Evolutionary conservation across 1,140 invertebrate genomes (phyloP).

Genomic region (Ooceraea biroi): DNA sequence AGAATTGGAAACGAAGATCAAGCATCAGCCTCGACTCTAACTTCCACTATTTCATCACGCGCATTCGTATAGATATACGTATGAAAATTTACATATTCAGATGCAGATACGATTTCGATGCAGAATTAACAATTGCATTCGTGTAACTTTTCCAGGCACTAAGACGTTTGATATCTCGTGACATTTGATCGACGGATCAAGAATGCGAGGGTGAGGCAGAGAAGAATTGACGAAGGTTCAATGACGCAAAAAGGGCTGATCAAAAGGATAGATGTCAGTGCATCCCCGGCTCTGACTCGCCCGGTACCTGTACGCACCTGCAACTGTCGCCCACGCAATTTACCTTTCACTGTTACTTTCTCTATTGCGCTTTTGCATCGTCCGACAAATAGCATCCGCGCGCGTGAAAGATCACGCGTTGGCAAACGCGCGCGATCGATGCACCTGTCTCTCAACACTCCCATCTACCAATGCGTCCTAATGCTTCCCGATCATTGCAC

Average conservation of each 20-base stretch:
- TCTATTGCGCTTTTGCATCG: constrained; percentile 76
- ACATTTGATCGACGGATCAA: neutral
- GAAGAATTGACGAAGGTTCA: neutral
- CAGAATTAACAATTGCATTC: no score
- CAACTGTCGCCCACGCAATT: constrained; percentile 78
- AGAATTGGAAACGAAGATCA: neutral
- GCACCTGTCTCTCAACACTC: neutral
- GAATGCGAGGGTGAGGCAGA: neutral
- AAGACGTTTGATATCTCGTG: no score
- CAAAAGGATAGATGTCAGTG: neutral
- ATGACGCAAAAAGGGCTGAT: neutral
- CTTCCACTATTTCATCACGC: no score
- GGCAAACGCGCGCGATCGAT: constrained; percentile 1
- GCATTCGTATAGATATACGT: neutral
- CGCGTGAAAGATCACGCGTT: neutral
- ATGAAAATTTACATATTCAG: no score
- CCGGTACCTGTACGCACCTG: constrained; percentile 76
- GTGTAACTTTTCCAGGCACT: no score
- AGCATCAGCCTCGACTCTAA: neutral
- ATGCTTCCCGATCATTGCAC: neutral
- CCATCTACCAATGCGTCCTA: neutral
- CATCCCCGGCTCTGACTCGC: constrained; percentile 60
- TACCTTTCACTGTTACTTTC: constrained; percentile 83
- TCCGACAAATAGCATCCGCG: constrained; percentile 51
- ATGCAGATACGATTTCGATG: no score